phyloP scores from a whole-genome alignment of 2,888 invertebrate genomes.

The Volucella inflata region DNA sequence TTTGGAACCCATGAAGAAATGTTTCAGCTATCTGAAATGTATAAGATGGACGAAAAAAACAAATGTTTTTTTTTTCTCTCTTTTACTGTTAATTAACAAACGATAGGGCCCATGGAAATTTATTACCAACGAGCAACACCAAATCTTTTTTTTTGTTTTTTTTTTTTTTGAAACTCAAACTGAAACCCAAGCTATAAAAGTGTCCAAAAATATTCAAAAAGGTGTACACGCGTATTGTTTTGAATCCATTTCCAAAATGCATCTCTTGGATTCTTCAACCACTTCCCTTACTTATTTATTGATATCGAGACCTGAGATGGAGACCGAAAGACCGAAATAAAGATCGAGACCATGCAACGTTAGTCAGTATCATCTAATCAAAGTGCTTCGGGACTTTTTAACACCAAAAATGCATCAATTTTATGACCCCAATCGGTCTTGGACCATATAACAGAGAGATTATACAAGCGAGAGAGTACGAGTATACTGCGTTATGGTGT shows the following conservation, averaged over 20 bases:
- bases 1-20: conserved; percentile 2
- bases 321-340: no score
- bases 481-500: not conserved
- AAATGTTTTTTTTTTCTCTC: not conserved
- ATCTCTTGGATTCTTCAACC: conserved; percentile 36
- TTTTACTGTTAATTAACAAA: conserved; percentile 73
- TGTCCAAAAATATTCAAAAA: conserved; percentile 31
- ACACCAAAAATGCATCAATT: conserved; percentile 76
- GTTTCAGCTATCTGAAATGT: not conserved
- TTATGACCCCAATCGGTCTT: conserved; percentile 73
- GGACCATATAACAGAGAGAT: not conserved
- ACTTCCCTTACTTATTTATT: conserved; percentile 64
- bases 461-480: no score
- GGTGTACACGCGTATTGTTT: conserved; percentile 1
- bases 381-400: conserved; percentile 63
- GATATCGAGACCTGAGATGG: conserved; percentile 29
- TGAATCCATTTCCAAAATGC: conserved; percentile 44
- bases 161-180: no score
- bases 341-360: conserved; percentile 50
- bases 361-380: conserved; percentile 63
- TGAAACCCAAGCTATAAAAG: conserved; percentile 57
- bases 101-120: conserved; percentile 66
- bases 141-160: conserved; percentile 5
- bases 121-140: conserved; percentile 62
- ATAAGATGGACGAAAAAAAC: not conserved